Evolutionary conservation across 92 coral and sea anemone genomes (phyloP).

Genomic region (Pocillopora meandrina): DNA sequence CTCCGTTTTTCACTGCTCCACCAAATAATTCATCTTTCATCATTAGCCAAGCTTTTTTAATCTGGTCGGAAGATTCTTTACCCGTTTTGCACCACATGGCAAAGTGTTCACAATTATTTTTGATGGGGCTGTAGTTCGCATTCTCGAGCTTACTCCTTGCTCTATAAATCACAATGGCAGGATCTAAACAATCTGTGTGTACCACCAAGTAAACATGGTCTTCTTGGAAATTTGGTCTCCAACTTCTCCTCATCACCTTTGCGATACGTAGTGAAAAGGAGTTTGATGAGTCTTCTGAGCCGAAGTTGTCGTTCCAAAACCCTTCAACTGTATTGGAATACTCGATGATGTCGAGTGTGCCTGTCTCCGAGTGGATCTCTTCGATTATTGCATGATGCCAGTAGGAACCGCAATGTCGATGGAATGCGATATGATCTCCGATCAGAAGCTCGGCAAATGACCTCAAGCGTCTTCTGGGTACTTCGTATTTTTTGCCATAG

Average conservation of each 20-base stretch:
- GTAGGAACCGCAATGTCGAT: neutral
- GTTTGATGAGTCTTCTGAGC: neutral
- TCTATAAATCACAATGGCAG: neutral
- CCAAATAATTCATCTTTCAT: neutral
- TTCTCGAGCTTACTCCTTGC: neutral
- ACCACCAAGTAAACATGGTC: neutral
- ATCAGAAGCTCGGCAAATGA: neutral
- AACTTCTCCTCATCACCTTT: neutral
- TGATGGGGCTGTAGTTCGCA: neutral
- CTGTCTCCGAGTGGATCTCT: neutral
- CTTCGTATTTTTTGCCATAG: neutral
- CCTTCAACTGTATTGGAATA: slow-evolving; percentile 3
- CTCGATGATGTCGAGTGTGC: slow-evolving; percentile 2
- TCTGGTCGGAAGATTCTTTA: neutral
- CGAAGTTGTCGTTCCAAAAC: neutral
- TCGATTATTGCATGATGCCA: slow-evolving; percentile 37
- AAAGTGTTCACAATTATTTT: slow-evolving; percentile 28
- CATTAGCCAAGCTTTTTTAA: neutral
- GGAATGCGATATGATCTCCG: slow-evolving; percentile 27
- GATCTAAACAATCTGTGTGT: neutral
- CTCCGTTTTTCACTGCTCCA: no score
- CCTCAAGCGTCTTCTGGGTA: slow-evolving; percentile 7
- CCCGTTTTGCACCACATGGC: slow-evolving; percentile 22
- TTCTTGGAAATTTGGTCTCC: neutral
- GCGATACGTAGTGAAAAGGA: neutral